phyloP scores from a whole-genome alignment of 2,888 invertebrate species.

The Spodoptera exigua region DNA sequence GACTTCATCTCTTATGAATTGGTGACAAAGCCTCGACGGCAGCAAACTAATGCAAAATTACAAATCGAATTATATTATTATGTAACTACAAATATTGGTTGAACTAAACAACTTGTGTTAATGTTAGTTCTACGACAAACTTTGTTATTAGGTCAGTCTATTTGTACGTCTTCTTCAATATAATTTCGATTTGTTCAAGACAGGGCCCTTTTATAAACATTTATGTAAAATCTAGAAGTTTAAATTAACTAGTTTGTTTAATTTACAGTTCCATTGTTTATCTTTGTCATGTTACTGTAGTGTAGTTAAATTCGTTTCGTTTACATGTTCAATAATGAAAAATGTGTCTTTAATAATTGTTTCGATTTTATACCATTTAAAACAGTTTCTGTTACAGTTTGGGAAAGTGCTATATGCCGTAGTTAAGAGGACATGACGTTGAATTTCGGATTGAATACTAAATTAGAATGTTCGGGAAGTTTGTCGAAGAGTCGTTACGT shows the following conservation, averaged over 20 bases:
- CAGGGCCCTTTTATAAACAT: conserved; percentile 13
- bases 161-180: conserved; percentile 35
- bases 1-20: conserved; percentile 66
- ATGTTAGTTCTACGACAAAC: conserved; percentile 47
- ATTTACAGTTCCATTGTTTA: too few species aligned
- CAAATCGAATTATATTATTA: conserved; percentile 58
- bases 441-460: conserved; percentile 51
- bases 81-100: conserved; percentile 59
- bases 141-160: conserved; percentile 33
- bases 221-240: not conserved
- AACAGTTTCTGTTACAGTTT: conserved; percentile 19
- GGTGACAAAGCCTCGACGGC: conserved; percentile 56
- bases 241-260: too few species aligned
- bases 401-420: conserved; percentile 15
- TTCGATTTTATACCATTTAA: not conserved
- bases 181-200: conserved; percentile 24
- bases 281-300: too few species aligned
- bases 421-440: conserved; percentile 37
- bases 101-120: conserved; percentile 49
- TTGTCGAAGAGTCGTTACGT: conserved; percentile 47
- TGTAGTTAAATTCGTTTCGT: too few species aligned
- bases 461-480: conserved; percentile 47
- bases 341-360: conserved; percentile 2
- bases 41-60: conserved; percentile 57
- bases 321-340: too few species aligned